Evolutionary conservation across 2,888 invertebrate species (phyloP), one percentile per base, ranked within the genome.

Genomic region (Drosophila putrida): DNA sequence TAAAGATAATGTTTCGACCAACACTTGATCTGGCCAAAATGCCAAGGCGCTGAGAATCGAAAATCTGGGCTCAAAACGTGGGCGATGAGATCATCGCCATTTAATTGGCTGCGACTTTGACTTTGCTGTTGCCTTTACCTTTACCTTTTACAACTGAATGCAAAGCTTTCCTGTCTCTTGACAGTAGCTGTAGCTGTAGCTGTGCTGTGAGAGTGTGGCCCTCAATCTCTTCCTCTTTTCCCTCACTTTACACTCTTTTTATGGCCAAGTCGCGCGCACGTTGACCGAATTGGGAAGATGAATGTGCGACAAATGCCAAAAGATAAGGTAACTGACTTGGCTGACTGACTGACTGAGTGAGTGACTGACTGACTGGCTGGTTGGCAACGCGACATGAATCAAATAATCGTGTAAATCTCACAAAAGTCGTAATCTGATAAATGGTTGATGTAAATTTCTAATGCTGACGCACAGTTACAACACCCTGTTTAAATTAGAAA

Each of bases 11-110:
- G 39, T 39, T 28, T 51, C 25, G 27, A 28, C 53, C 53, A 50
- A 36, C 47, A 39, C 82, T 80, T 82, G 88, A 84, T 74, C 82
- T 75, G 72, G 65, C 65, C 58, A 55, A 44, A 65, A 67, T 55
- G 61, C 60, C 66, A 71, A 58, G 54, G 60, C 43, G 62, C 49
- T 54, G 50, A 65, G 76, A 70, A 79, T 78, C 65, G 60, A 66
- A 66, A 66, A 53, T 65, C 62, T 66, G 64, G 62, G 31, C 50
- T 71, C 50, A 51, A 64, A 69, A 60, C 62, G 65, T 88, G 90
- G 89, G 88, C 89, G 89, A 90, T 90, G 89, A 89, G 85, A 85
- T 89, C 89, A 89, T 87, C 72, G 78, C 49, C 72, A 80, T 80
- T 75, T 83, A 83, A 83, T 83, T 83, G 88, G 88, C 86, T 82